Conservation (phyloP, 2,797 vertebrate species). For the Bucorvus abyssinicus region DNA sequence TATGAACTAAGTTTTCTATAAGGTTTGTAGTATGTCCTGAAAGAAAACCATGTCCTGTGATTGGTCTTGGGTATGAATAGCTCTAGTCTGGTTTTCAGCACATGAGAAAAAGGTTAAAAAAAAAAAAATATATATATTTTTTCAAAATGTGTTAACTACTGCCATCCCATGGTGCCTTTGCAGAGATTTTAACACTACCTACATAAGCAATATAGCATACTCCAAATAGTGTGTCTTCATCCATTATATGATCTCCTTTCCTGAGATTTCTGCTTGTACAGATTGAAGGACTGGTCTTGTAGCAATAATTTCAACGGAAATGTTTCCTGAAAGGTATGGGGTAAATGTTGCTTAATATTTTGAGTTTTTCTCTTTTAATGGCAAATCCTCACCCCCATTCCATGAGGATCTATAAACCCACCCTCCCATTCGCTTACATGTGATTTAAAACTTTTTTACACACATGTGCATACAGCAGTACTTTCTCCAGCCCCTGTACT, state of each 20-base stretch:
- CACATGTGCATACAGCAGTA: accelerated
- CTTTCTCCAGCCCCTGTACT: not conserved
- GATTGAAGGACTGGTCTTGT: not conserved
- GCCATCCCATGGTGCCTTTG: conserved; percentile 17
- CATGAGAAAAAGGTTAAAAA: not conserved
- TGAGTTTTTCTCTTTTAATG: not conserved
- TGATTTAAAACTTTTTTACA: not conserved
- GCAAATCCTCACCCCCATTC: not conserved
- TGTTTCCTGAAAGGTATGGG: not conserved
- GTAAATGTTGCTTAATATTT: not conserved
- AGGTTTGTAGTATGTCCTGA: not conserved
- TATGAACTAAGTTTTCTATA: not conserved
- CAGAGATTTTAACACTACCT: not conserved
- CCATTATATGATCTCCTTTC: not conserved
- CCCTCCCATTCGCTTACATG: not conserved
- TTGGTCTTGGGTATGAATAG: not conserved
- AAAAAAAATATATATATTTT: not conserved
- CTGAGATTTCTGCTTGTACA: not conserved
- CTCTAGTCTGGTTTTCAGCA: not conserved
- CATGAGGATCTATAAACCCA: not conserved
- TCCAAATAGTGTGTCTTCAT: not conserved
- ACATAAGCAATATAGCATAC: not conserved
- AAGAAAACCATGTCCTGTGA: not conserved
- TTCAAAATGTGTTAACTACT: conserved; percentile 32
- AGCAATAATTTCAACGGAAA: not conserved